Percentiles rank a stretch among this genome's conserved stretches.
Conservation (phyloP, 23 tunicate species). For the Botrylloides violaceus region DNA sequence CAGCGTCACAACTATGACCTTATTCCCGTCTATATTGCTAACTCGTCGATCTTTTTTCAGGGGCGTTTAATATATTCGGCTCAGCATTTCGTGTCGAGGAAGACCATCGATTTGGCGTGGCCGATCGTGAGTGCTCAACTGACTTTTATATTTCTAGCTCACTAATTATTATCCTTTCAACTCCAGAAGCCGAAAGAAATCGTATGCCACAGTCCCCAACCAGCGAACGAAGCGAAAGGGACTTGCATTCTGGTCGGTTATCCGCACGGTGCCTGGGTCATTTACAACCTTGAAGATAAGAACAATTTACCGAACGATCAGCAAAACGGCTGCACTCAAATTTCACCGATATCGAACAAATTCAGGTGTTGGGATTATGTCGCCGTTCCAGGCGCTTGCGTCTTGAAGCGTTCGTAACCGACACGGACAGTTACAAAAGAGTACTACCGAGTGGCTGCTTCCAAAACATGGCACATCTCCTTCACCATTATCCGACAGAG, state of each 20-base stretch:
- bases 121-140: background rate
- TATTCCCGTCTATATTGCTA: too few species aligned
- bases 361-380: slow-evolving; percentile 12
- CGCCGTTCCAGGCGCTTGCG: slow-evolving; percentile 14
- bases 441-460: too few species aligned
- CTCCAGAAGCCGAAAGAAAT: background rate
- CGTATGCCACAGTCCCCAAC: background rate
- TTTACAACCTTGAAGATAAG: background rate
- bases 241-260: slow-evolving; percentile 11
- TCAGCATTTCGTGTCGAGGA: background rate
- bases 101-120: background rate
- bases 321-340: background rate
- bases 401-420: slow-evolving; percentile 2
- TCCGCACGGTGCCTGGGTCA: slow-evolving; percentile 21
- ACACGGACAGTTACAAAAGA: too few species aligned
- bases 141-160: background rate
- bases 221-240: background rate
- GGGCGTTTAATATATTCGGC: background rate
- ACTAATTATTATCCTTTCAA: background rate
- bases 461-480: too few species aligned
- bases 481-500: too few species aligned
- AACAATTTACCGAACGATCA: background rate
- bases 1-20: too few species aligned
- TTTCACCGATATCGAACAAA: background rate
- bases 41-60: background rate